Base-by-base conservation (phyloP, 2,113 vertebrate genomes). In the Syngnathus floridae region DNA sequence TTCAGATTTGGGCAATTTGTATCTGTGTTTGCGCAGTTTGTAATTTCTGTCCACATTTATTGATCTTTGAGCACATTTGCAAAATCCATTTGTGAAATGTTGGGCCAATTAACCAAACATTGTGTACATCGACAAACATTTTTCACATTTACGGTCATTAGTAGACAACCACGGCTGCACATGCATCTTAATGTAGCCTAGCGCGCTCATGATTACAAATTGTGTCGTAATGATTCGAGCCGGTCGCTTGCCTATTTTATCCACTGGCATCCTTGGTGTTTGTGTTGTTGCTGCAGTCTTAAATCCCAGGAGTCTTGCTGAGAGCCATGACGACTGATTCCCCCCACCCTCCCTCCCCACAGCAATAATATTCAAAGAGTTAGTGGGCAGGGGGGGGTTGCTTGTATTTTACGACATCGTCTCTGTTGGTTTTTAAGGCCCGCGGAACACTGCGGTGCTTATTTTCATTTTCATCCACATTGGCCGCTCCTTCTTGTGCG, bases 381-480 rank as follows among this genome's bases (percentile, higher is more conserved):
- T n/a, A 4, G 19, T 31, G 22, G 13, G 49, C 3, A 1, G 52
- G 26, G 26, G 21, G 5, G 13, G 11, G 11, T 54, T 58, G 59
- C 36, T 62, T 52, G 74, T 61, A 64, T 74, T 83, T 84, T 74
- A 78, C 78, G 71, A 64, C 78, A 78, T 70, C 60, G 36, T 75
- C 63, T 73, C 63, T 70, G 75, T 77, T 73, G 63, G 66, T 66
- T 65, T 61, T 66, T 61, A 63, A 76, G 75, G 64, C 71, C 41
- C 22, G 43, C 67, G 71, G 73, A 79, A 82, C 76, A 70, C 74
- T 67, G 77, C 75, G 67, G 60, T 52, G 80, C 82, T 86, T 78
- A 85, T 86, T 87, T 87, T 87, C 87, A 87, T 86, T 87, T 87
- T 87, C 87, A 88, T 87, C 84, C 82, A 85, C 80, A 87, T 84